Percentiles rank a stretch among this genome's conserved stretches.
Evolutionary conservation across 2,888 invertebrate genomes (phyloP).

Genomic region (Chrysodeixis includens): DNA sequence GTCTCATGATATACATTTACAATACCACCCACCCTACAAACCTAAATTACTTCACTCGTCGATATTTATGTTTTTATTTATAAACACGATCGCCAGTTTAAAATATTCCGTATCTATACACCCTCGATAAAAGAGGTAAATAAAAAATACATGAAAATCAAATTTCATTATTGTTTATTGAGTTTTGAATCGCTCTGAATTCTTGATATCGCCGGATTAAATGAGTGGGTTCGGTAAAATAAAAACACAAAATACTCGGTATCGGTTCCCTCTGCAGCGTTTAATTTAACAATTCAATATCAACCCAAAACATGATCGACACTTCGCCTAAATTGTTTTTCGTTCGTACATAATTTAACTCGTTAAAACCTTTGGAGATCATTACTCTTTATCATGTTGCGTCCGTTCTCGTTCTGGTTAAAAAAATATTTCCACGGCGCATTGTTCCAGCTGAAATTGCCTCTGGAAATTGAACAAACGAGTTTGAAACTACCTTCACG

Average conservation of each 20-base stretch:
- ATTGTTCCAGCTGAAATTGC: constrained; percentile 46
- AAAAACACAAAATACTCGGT: constrained; percentile 22
- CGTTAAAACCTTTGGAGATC: constrained; percentile 44
- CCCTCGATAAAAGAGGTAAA: background rate
- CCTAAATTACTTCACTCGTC: background rate
- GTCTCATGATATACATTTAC: background rate
- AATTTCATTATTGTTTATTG: constrained; percentile 26
- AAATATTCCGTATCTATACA: background rate
- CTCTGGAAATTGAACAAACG: constrained; percentile 58
- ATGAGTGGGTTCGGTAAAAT: constrained; percentile 7
- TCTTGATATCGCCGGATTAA: constrained; percentile 16
- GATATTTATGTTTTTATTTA: background rate
- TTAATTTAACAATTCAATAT: constrained; percentile 33
- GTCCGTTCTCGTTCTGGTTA: constrained; percentile 23
- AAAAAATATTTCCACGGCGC: constrained; percentile 39
- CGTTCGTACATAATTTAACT: constrained; percentile 36
- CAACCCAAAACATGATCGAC: constrained; percentile 26
- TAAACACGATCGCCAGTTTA: background rate
- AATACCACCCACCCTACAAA: background rate
- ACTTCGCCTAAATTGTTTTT: constrained; percentile 40
- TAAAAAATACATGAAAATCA: constrained; percentile 1
- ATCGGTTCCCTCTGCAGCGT: constrained; percentile 16
- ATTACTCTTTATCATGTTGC: constrained; percentile 47
- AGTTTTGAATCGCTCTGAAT: constrained; percentile 15
- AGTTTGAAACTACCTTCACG: constrained; percentile 62